These are phyloP conservation scores for Spongilla lacustris DNA, from an alignment of 37 sponge, comb jelly and placozoan genomes.

Conservation along the genomic window DNA sequence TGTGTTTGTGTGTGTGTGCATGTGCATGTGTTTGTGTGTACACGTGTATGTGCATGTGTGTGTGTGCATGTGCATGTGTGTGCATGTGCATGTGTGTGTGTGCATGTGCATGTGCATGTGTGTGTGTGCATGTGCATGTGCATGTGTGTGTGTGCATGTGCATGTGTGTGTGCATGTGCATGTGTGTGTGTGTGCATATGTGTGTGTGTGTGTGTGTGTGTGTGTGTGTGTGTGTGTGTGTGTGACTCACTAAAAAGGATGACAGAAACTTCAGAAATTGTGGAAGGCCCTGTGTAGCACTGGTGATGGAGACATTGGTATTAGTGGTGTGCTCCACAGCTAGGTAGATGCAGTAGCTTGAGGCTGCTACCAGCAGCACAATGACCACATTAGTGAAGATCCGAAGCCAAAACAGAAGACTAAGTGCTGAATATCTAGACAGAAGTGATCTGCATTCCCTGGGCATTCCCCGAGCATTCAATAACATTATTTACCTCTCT, in stretches of 20 bases:
- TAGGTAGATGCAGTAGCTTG: constrained; percentile 69
- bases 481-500: not conserved
- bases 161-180: too few relatives aligned
- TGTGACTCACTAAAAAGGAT: constrained; percentile 58
- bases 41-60: too few relatives aligned
- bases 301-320: not conserved
- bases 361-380: constrained; percentile 23
- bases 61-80: too few relatives aligned
- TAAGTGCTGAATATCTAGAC: not conserved
- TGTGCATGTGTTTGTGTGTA: too few relatives aligned
- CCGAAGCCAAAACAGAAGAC: constrained; percentile 16
- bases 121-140: too few relatives aligned
- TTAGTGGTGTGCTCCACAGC: constrained; percentile 58
- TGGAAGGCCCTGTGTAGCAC: not conserved
- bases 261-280: constrained; percentile 21
- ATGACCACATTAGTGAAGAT: constrained; percentile 44
- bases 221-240: not conserved
- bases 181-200: too few relatives aligned
- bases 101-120: not conserved
- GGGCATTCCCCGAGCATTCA: too few relatives aligned
- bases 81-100: not conserved
- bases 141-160: too few relatives aligned
- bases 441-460: too few relatives aligned
- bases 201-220: not conserved
- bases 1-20: not conserved